These are phyloP conservation scores for Xestia rhomboidea DNA, from an alignment of 2,888 invertebrate genomes.

Conservation along the genomic window DNA sequence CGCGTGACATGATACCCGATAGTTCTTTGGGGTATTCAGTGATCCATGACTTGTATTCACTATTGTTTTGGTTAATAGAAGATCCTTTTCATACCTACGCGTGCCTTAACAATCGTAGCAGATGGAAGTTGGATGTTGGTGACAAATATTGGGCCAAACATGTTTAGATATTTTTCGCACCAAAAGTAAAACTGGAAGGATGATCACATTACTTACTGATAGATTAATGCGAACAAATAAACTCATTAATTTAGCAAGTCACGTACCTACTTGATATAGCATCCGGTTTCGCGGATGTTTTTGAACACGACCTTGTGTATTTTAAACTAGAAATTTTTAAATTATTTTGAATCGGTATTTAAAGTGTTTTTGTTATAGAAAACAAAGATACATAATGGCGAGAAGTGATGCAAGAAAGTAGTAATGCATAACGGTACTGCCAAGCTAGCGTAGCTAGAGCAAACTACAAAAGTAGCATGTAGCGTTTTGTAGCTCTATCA, in stretches of 20 bases:
- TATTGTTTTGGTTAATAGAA: constrained; percentile 52
- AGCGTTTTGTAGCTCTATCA: neutral
- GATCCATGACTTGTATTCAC: constrained; percentile 45
- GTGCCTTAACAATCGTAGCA: constrained; percentile 2
- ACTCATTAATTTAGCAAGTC: constrained; percentile 1
- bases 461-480: neutral
- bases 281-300: constrained; percentile 36
- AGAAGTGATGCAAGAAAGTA: neutral
- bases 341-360: neutral
- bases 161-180: neutral
- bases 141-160: constrained; percentile 9
- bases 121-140: constrained; percentile 9
- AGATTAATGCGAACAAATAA: neutral
- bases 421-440: neutral
- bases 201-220: neutral
- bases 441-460: neutral
- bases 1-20: constrained; percentile 50
- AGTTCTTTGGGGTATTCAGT: constrained; percentile 47
- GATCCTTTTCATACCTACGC: neutral
- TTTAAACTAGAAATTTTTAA: constrained; percentile 15
- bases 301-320: constrained; percentile 38
- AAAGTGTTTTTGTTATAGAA: constrained; percentile 5
- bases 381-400: constrained; percentile 3
- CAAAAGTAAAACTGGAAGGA: neutral
- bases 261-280: constrained; percentile 9